Percentiles rank a stretch among this genome's conserved stretches.
Evolutionary conservation across 2,797 vertebrate genomes (phyloP).

Genomic region (Ambastaia sidthimunki): DNA sequence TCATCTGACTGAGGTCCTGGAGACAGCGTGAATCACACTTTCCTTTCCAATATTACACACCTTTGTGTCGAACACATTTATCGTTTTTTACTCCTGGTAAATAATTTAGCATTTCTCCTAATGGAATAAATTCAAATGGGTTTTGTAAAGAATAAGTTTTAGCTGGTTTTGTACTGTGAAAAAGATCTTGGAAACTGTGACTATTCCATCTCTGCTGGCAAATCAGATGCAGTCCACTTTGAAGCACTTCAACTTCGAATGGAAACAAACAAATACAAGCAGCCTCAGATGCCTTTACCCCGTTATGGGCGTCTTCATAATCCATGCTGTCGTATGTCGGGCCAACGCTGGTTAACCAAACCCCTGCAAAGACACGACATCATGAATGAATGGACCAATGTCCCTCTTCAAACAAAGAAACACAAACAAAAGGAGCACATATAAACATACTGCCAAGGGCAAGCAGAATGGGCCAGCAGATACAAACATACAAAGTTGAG

Average conservation of each 20-base stretch:
- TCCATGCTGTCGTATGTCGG: conserved; percentile 62
- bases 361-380: conserved; percentile 64
- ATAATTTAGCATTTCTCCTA: too few relatives aligned
- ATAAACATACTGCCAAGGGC: neutral
- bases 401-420: conserved; percentile 4
- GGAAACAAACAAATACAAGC: conserved; percentile 42
- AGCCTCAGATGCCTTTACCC: conserved; percentile 65
- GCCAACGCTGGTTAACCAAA: conserved; percentile 62
- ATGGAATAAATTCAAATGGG: too few relatives aligned
- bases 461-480: neutral
- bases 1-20: too few relatives aligned
- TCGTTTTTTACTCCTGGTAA: too few relatives aligned
- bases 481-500: neutral
- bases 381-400: conserved; percentile 1
- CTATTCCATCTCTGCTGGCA: conserved; percentile 1
- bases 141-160: neutral
- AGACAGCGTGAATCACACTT: too few relatives aligned
- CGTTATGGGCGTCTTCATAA: conserved; percentile 64
- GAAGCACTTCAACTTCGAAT: neutral
- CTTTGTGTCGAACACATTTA: too few relatives aligned
- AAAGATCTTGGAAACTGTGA: conserved; percentile 15
- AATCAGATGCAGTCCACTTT: neutral
- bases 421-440: neutral
- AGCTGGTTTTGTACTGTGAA: neutral
- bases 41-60: too few relatives aligned